phyloP scores from a whole-genome alignment of 2,797 vertebrate species.

The Ispidina lecontei region DNA sequence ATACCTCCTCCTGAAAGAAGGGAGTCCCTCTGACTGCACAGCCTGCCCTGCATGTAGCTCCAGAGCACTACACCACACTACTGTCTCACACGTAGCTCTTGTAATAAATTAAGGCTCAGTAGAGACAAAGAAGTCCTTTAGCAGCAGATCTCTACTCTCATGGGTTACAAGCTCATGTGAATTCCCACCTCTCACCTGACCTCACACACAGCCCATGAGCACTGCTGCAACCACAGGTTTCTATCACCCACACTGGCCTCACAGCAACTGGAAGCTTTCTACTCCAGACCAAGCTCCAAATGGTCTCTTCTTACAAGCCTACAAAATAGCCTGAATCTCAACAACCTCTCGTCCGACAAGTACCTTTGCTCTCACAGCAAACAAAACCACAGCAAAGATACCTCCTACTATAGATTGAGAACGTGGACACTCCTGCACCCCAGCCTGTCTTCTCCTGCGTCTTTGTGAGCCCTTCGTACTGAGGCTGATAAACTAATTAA shows the following conservation, averaged over 20 bases:
- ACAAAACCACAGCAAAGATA: accelerated
- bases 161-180: background rate
- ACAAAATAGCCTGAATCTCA: background rate
- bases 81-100: background rate
- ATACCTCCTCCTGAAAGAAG: background rate
- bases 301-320: background rate
- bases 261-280: background rate
- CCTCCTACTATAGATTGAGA: background rate
- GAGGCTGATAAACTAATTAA: background rate
- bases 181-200: too few relatives aligned
- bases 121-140: background rate
- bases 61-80: background rate
- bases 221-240: background rate
- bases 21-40: accelerated
- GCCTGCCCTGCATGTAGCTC: accelerated
- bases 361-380: background rate
- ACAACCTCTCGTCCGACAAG: accelerated
- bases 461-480: background rate
- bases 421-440: accelerated
- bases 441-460: background rate
- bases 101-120: background rate
- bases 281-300: background rate
- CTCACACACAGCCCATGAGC: accelerated
- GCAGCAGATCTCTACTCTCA: background rate
- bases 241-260: background rate